phyloP scores from a whole-genome alignment of 2,113 vertebrate species.

The Ploceus nigricollis region DNA sequence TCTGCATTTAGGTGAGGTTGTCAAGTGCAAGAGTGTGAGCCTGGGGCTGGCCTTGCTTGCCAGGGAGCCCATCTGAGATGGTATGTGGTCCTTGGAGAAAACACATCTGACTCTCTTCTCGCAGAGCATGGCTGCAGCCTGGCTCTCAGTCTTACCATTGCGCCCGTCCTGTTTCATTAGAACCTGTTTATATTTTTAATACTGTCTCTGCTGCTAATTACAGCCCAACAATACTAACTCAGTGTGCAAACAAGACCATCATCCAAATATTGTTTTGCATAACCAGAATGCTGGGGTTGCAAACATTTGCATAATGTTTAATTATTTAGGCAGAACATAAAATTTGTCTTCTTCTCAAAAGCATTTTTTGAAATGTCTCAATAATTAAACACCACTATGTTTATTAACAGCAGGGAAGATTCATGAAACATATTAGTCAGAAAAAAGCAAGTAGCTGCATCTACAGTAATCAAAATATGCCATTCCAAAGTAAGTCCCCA shows the following conservation, averaged over 20 bases:
- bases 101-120: neutral
- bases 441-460: neutral
- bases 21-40: neutral
- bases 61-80: neutral
- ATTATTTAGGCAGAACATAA: conserved; percentile 56
- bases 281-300: conserved; percentile 13
- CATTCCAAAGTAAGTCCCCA: neutral
- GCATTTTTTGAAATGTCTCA: conserved; percentile 41
- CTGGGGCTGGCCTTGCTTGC: neutral
- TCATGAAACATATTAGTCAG: conserved; percentile 45
- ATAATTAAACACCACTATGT: conserved; percentile 53
- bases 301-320: conserved; percentile 49
- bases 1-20: neutral
- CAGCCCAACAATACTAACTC: neutral
- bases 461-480: neutral
- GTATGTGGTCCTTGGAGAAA: neutral
- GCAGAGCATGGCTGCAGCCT: fast-evolving
- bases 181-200: neutral
- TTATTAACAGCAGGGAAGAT: conserved; percentile 42
- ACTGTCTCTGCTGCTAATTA: conserved; percentile 13
- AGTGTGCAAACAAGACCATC: conserved; percentile 21
- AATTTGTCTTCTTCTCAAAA: conserved; percentile 38
- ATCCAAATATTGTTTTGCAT: conserved; percentile 48
- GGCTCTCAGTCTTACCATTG: neutral
- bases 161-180: neutral